phyloP scores from a whole-genome alignment of 1,140 invertebrate species.

The Microplitis mediator region DNA sequence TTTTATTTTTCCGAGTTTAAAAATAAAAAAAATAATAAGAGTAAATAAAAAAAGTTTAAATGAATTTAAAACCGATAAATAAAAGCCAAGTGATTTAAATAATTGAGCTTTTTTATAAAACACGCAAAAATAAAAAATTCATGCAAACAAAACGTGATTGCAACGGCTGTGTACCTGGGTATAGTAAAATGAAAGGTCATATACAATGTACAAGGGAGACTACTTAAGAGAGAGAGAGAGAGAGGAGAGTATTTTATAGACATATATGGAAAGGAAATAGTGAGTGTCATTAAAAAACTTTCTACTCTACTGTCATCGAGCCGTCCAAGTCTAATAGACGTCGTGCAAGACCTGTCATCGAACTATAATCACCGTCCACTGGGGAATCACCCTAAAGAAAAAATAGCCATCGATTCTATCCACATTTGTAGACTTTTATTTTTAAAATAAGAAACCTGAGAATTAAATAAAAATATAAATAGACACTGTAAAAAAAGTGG shows the following conservation, averaged over 20 bases:
- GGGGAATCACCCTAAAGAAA: not conserved
- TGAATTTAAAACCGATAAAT: too few species aligned
- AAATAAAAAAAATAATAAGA: too few species aligned
- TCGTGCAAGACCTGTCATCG: slow-evolving; percentile 33
- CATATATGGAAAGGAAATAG: not conserved
- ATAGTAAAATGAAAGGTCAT: not conserved
- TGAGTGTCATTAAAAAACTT: slow-evolving; percentile 4
- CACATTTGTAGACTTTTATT: too few species aligned
- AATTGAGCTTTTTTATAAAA: not conserved
- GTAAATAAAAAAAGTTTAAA: too few species aligned
- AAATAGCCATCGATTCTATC: too few species aligned
- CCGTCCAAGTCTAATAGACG: not conserved
- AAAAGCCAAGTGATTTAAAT: not conserved
- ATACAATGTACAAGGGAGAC: too few species aligned
- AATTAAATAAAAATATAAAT: too few species aligned
- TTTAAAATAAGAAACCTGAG: too few species aligned
- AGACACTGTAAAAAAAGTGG: too few species aligned
- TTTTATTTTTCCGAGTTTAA: too few species aligned
- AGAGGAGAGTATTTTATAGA: not conserved
- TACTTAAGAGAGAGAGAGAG: not conserved
- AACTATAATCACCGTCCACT: slow-evolving; percentile 16
- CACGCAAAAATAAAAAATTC: not conserved
- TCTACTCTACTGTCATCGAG: slow-evolving; percentile 10
- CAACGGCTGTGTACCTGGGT: not conserved
- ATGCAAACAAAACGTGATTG: not conserved